Evolutionary conservation across 2,888 invertebrate genomes (phyloP), one percentile per base, ranked within the genome.

Genomic region (Chrysodeixis includens): DNA sequence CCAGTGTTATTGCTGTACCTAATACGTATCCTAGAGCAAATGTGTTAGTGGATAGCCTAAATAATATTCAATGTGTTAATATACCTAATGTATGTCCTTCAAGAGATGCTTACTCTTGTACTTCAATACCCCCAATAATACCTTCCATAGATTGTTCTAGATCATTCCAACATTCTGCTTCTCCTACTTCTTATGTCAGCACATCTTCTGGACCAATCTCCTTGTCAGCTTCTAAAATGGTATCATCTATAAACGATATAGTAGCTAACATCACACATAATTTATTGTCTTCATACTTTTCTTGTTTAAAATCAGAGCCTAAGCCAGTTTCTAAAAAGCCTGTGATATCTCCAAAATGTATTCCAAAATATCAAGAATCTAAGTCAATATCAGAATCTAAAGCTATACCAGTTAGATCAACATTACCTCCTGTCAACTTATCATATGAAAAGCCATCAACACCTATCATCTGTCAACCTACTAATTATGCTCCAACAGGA

Each of bases 181-280:
- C 49, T 30, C 26, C 65, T 53, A 8, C 18, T 0, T 44, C 57
- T 22, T 56, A 53, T 1, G n/a, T 62, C 57, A 76, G 56, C 1
- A 22, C 44, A 8, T 53, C 65, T 9, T 0, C 58, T 8, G 26
- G 26, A 18, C 18, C 55, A 8, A 20, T 76, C 5, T 14, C 62
- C 3, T 46, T 61, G 30, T 9, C 44, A 14, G 49, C 66, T 3
- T 30, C 69, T 5, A 57, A 62, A 1, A 46, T 68, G 6, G 7
- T 71, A 0, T 65, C 78, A 16, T 55, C 69, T 30, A 52, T 78
- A 6, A 70, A 58, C 6, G n/a, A 66, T 52, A n/a, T 65, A 8
- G 40, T 80, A 2, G 64, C 78, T 32, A 68, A 64, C 14, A 26
- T 77, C 44, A 32, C 46, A 7, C 57, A 71, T 49, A 59, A 54